phyloP scores from a whole-genome alignment of 2,113 vertebrate genomes.

The Cervus canadensis region DNA sequence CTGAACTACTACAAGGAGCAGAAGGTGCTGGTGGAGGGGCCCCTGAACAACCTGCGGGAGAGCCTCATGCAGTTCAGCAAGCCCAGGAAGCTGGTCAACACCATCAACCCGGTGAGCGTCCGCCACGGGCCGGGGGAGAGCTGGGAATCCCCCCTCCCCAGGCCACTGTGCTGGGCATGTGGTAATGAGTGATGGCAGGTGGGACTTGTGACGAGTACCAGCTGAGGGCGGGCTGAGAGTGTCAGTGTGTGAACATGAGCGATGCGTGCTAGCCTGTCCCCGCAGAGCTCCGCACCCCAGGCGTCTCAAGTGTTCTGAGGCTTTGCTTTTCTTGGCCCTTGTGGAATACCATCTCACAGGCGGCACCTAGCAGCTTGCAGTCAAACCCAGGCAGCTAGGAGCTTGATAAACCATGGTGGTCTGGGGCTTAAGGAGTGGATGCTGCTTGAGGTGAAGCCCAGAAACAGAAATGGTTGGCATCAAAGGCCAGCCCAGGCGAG shows the following conservation, averaged over 20 bases:
- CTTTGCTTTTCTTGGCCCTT: too few relatives aligned
- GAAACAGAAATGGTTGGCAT: not conserved
- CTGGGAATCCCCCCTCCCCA: not conserved
- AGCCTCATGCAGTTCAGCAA: constrained; percentile 99
- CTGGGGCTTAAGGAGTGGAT: not conserved
- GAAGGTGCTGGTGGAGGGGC: constrained; percentile 97
- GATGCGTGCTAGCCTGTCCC: not conserved
- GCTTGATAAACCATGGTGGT: not conserved
- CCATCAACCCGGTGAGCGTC: constrained; percentile 94
- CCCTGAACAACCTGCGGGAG: constrained; percentile 97
- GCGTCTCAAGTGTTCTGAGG: not conserved
- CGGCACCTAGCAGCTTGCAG: not conserved
- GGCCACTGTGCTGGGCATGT: accelerated
- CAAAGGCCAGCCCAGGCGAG: not conserved
- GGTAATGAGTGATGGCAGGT: not conserved
- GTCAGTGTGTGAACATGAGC: not conserved
- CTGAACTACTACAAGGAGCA: constrained; percentile 99
- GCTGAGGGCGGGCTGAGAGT: not conserved
- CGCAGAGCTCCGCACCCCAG: not conserved
- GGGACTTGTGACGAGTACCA: not conserved
- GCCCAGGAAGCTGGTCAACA: constrained; percentile 97
- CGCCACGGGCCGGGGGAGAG: accelerated
- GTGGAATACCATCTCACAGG: not conserved
- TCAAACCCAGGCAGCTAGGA: not conserved
- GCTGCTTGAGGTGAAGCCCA: not conserved